Evolutionary conservation across 2,797 vertebrate genomes (phyloP), one percentile per base, ranked within the genome.

Genomic region (Eulemur albifrons): DNA sequence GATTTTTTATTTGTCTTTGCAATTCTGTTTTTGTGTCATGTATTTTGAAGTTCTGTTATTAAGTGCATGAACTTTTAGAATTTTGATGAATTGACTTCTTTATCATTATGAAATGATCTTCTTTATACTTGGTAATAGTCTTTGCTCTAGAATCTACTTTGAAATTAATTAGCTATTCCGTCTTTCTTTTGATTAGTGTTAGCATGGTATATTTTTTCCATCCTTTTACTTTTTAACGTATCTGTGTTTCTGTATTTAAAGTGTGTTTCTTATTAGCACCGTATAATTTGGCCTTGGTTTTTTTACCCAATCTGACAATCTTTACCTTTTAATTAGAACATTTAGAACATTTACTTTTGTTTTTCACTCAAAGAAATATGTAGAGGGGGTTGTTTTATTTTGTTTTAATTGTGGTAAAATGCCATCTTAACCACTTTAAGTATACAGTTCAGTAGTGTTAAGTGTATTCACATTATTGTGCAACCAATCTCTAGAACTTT

Each of bases 291-390:
- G 35, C 57, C 50, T 96, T 96, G 48, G n/a, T 87, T 79, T 94
- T 43, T 90, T 70, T 15, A 85, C 75, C 82, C 72, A 95, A n/a
- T 40, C 50, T 76, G 75, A 93, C 45, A 75, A 89, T 70, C 84
- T 93, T 75, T 96, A 50, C 43, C 77, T 91, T 91, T 90, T 96
- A 91, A 88, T 91, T 90, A 93, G 50, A 94, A 25, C 54, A 72
- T 77, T 94, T 86, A 82, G 61, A 80, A 32, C 57, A 21, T 88
- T 94, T 92, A 50, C 86, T 95, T 73, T 72, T 77, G 67, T 81
- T 93, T 90, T 80, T 88, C 38, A 88, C 79, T 95, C 88, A 82
- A 85, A 88, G 77, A 96, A 88, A 72, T 81, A 54, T 25, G 63
- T 23, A n/a, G n/a, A 32, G 57, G 52, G 35, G 17, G 11, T 15